These are phyloP conservation scores for Spinus olivaceus DNA, from an alignment of 2,797 vertebrate species.

Conservation along the genomic window DNA sequence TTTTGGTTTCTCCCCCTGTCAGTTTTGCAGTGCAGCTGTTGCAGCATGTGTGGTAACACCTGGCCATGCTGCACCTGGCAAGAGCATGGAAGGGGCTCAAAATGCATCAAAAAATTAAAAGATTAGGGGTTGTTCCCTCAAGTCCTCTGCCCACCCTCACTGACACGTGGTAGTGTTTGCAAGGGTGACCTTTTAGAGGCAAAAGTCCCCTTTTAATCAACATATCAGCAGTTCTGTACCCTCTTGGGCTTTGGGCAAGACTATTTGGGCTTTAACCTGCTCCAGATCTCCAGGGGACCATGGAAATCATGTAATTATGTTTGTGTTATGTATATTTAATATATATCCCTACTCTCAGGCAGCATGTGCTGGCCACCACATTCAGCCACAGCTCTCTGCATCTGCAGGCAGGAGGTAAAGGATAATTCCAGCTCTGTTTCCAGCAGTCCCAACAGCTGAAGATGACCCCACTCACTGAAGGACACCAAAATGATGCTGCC, in stretches of 20 bases:
- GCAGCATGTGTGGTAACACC: background rate
- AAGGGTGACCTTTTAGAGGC: background rate
- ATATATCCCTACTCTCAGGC: rapidly evolving
- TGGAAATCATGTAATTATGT: rapidly evolving
- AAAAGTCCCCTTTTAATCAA: background rate
- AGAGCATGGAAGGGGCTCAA: background rate
- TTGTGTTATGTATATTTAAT: background rate
- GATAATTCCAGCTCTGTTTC: background rate
- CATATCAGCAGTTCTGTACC: background rate
- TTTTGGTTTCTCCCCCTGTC: background rate
- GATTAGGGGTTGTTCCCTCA: background rate
- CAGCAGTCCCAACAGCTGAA: background rate
- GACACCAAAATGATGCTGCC: background rate
- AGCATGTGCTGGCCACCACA: background rate
- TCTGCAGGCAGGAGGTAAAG: background rate
- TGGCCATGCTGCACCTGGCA: background rate
- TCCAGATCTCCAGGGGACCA: background rate
- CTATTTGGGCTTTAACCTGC: background rate
- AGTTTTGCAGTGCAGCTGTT: background rate
- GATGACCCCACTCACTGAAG: background rate
- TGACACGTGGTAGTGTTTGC: background rate
- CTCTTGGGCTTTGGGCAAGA: background rate
- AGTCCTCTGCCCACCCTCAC: background rate
- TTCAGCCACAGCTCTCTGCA: background rate
- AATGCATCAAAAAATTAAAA: background rate